Percentiles rank a stretch among this genome's conserved stretches.
Evolutionary conservation across 2,797 vertebrate species (phyloP).

Genomic region (Tapera naevia): DNA sequence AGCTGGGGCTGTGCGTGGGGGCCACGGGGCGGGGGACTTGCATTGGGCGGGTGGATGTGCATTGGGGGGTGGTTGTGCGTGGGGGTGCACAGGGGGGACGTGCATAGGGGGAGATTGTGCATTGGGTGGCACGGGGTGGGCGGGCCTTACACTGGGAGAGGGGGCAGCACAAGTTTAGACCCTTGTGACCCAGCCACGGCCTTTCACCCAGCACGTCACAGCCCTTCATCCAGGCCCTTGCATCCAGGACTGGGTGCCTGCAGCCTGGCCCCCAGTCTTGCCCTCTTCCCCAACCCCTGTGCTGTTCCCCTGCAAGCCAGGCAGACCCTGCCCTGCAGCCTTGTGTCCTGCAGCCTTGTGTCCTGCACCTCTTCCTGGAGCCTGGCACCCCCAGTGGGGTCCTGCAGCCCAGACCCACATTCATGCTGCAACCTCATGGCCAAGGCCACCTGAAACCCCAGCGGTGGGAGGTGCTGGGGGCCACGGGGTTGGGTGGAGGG

Average conservation of each 20-base stretch:
- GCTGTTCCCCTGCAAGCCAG: too few relatives aligned
- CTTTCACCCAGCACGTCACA: not conserved
- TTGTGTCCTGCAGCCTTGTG: rapidly evolving
- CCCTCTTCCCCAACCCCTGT: not conserved
- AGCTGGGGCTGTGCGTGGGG: too few relatives aligned
- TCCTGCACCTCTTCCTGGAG: too few relatives aligned
- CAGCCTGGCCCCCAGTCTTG: not conserved
- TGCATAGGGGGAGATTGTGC: not conserved
- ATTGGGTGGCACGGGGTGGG: not conserved
- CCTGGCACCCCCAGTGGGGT: not conserved
- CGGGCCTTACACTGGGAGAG: not conserved
- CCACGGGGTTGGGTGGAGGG: not conserved
- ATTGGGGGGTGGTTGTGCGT: too few relatives aligned
- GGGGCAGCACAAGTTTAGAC: not conserved
- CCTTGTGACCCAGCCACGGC: too few relatives aligned
- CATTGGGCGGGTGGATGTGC: too few relatives aligned
- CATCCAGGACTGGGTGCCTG: not conserved
- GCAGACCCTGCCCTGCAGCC: not conserved
- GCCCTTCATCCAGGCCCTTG: not conserved
- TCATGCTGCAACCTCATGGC: not conserved
- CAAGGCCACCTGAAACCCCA: rapidly evolving
- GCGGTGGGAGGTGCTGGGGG: not conserved
- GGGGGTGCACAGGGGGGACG: too few relatives aligned
- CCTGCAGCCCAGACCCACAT: not conserved
- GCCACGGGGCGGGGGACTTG: too few relatives aligned